Conservation (phyloP, 2,888 invertebrate genomes). For the Sinodicranocentrus sp. region DNA sequence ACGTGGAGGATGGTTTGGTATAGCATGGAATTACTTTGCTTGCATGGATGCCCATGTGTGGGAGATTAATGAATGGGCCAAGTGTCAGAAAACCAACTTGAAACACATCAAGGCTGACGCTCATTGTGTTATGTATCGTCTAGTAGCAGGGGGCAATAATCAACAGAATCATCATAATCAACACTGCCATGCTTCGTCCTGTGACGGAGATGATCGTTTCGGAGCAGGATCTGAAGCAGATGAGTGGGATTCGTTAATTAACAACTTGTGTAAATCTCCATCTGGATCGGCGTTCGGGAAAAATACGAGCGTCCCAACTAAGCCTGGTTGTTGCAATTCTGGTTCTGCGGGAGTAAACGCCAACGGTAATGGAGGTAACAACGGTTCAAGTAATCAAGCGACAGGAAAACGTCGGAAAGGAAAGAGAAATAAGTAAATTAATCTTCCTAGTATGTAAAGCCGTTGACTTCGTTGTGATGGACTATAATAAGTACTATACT, state of each 20-base stretch:
- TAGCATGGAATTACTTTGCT: slow-evolving; percentile 96
- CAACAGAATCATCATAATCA: slow-evolving; percentile 66
- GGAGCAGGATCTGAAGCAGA: slow-evolving; percentile 69
- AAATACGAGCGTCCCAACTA: slow-evolving; percentile 52
- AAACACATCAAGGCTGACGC: slow-evolving; percentile 85
- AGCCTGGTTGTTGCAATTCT: slow-evolving; percentile 53
- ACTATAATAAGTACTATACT: too few relatives aligned
- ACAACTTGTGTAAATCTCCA: slow-evolving; percentile 72
- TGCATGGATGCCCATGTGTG: slow-evolving; percentile 98
- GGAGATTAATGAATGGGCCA: slow-evolving; percentile 98
- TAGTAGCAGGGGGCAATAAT: slow-evolving; percentile 78
- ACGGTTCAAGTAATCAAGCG: slow-evolving; percentile 35
- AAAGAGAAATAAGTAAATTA: slow-evolving; percentile 73
- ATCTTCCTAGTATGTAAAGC: too few relatives aligned
- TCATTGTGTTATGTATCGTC: slow-evolving; percentile 79
- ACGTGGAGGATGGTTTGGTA: slow-evolving; percentile 88
- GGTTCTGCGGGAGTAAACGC: slow-evolving; percentile 11
- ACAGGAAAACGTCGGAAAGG: slow-evolving; percentile 65
- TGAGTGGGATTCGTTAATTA: slow-evolving; percentile 75
- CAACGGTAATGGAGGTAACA: slow-evolving; percentile 14
- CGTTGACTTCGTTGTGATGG: too few relatives aligned
- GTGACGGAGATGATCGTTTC: slow-evolving; percentile 41
- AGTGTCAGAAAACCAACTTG: slow-evolving; percentile 90
- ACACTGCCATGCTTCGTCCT: slow-evolving; percentile 47
- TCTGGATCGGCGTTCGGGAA: slow-evolving; percentile 64